A percentile compares a stretch with the other conserved stretches of the same genome.
Evolutionary conservation across 2,113 vertebrate genomes (phyloP).

Genomic region (Gobiocypris rarus): DNA sequence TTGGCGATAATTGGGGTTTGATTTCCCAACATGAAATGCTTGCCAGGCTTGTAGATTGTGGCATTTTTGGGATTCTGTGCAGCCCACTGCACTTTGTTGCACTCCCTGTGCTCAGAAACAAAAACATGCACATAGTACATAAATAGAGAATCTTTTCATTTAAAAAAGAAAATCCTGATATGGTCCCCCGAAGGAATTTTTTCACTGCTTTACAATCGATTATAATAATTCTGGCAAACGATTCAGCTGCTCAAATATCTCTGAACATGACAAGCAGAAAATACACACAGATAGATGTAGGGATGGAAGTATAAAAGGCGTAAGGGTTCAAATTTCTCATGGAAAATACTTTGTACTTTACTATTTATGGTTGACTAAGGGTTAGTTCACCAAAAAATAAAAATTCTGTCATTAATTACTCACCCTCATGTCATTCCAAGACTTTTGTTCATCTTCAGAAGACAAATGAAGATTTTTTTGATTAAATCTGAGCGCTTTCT

Average conservation of each 20-base stretch:
- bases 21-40: constrained; percentile 1
- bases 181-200: background rate
- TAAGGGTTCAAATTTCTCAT: background rate
- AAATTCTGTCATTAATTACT: too few species aligned
- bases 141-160: background rate
- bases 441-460: too few species aligned
- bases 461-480: too few species aligned
- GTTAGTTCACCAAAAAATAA: too few species aligned
- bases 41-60: background rate
- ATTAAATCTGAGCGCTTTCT: too few species aligned
- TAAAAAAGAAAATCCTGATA: background rate
- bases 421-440: too few species aligned
- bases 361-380: background rate
- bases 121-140: too few species aligned
- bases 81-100: background rate
- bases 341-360: background rate
- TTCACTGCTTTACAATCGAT: background rate
- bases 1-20: constrained; percentile 26
- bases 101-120: background rate
- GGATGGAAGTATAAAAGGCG: background rate
- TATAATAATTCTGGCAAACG: background rate
- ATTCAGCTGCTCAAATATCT: constrained; percentile 3
- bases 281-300: background rate
- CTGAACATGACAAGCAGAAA: background rate
- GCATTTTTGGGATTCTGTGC: background rate